Conservation (phyloP, 2,113 vertebrate species). For the Colius striatus region DNA sequence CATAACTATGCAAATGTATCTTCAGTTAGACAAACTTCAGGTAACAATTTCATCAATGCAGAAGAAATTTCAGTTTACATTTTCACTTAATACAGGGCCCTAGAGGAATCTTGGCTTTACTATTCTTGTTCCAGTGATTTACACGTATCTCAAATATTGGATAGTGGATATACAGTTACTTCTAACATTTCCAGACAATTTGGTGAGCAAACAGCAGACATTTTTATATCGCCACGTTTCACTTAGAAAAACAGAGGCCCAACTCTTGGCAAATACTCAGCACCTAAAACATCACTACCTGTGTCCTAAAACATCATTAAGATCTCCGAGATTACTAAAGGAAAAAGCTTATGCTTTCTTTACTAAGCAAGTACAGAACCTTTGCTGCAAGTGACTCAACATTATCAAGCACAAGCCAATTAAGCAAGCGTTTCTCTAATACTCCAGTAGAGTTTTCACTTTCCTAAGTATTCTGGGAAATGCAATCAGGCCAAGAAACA, state of each 20-base stretch:
- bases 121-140: background rate
- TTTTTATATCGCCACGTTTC: background rate
- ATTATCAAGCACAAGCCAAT: background rate
- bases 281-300: background rate
- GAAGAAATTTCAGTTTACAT: background rate
- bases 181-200: background rate
- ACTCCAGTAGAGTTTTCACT: background rate
- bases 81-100: background rate
- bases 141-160: background rate
- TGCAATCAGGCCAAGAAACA: background rate
- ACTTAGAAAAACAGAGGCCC: background rate
- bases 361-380: background rate
- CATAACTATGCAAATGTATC: background rate
- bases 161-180: background rate
- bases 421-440: accelerated
- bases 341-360: background rate
- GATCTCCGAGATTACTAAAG: background rate
- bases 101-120: background rate
- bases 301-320: too few relatives aligned
- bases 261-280: background rate
- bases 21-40: background rate
- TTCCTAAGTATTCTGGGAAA: background rate
- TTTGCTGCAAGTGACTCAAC: background rate
- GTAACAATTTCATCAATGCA: background rate
- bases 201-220: background rate